A percentile compares a stretch with the other conserved stretches of the same genome.
Evolutionary conservation across 2,113 vertebrate genomes (phyloP).

Genomic region (Nicator chloris): DNA sequence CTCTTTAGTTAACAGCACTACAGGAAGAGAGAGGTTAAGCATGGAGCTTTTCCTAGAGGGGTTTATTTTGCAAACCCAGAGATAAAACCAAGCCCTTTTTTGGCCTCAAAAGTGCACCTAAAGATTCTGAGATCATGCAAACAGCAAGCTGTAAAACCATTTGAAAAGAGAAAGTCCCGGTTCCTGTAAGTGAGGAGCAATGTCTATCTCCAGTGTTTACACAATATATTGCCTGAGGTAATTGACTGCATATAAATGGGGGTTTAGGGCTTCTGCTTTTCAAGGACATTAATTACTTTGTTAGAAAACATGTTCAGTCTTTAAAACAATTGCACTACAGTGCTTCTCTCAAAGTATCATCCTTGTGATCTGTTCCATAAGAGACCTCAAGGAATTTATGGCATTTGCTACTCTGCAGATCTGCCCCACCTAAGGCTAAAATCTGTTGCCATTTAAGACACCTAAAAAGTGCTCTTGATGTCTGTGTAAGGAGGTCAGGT

Average conservation of each 20-base stretch:
- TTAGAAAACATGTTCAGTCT: neutral
- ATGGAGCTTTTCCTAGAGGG: neutral
- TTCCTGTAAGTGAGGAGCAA: neutral
- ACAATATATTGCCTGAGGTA: neutral
- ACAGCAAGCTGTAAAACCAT: neutral
- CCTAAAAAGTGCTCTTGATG: neutral
- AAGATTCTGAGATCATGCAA: neutral
- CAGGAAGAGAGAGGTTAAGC: neutral
- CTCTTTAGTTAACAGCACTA: neutral
- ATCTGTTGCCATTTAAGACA: neutral
- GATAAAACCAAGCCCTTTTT: neutral
- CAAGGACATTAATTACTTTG: neutral
- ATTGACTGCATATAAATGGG: neutral
- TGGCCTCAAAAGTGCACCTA: neutral
- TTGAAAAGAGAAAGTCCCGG: neutral
- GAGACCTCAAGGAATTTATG: neutral
- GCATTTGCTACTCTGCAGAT: neutral
- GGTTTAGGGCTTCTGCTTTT: neutral
- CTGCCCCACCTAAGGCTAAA: neutral
- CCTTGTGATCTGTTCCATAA: neutral
- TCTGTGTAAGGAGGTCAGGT: neutral
- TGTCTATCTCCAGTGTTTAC: neutral
- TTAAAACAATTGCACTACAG: neutral
- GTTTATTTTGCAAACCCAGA: neutral
- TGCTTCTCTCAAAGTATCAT: neutral